A percentile compares a stretch with the other conserved stretches of the same genome.
Conservation (phyloP, 2,888 invertebrate species). For the Dermolepida albohirtum region DNA sequence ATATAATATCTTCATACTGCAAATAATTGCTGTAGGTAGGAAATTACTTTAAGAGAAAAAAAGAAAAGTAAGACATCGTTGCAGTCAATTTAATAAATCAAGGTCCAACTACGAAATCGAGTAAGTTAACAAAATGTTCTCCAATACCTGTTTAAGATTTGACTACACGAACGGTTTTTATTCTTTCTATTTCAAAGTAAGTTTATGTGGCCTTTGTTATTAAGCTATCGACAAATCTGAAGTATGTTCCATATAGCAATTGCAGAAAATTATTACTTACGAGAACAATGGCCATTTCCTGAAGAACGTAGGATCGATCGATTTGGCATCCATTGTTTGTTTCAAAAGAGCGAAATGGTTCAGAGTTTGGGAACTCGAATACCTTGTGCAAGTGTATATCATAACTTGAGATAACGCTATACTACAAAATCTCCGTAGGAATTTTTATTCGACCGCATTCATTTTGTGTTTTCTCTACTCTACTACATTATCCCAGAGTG, state of each 20-base stretch:
- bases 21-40: neutral
- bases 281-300: constrained; percentile 46
- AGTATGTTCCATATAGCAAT: constrained; percentile 44
- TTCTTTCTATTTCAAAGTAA: constrained; percentile 27
- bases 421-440: constrained; percentile 11
- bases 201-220: constrained; percentile 38
- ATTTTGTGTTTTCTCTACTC: neutral
- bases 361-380: constrained; percentile 11
- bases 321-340: constrained; percentile 45
- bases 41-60: neutral
- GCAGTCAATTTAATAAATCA: constrained; percentile 10
- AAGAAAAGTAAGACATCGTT: neutral
- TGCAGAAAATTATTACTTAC: constrained; percentile 47
- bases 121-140: constrained; percentile 6
- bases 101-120: neutral
- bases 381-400: constrained; percentile 27
- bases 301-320: constrained; percentile 44
- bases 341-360: constrained; percentile 42
- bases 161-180: constrained; percentile 2
- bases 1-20: neutral
- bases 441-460: constrained; percentile 15
- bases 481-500: constrained; percentile 1
- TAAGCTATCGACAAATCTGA: constrained; percentile 40
- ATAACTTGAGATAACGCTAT: constrained; percentile 28
- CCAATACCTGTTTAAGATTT: neutral